A percentile compares a stretch with the other conserved stretches of the same genome.
Evolutionary conservation across 2,797 vertebrate species (phyloP).

Genomic region (Dicrostonyx torquatus): DNA sequence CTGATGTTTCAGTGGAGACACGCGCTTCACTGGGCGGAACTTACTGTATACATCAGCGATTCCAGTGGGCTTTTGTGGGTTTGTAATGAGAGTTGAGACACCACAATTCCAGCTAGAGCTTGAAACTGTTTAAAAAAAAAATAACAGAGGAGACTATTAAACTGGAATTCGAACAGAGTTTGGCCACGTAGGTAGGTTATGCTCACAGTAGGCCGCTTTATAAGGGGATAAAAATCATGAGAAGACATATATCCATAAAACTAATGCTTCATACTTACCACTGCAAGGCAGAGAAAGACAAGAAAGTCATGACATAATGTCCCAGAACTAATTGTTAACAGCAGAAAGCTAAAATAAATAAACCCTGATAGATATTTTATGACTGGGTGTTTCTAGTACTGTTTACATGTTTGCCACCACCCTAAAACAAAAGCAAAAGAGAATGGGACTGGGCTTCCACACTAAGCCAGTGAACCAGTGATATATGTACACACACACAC

Average conservation of each 20-base stretch:
- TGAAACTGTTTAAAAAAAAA: constrained; percentile 88
- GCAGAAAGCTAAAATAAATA: background rate
- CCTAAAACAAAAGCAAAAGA: background rate
- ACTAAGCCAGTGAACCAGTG: background rate
- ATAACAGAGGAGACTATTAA: constrained; percentile 38
- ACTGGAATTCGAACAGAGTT: background rate
- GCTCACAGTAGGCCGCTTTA: background rate
- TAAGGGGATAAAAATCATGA: background rate
- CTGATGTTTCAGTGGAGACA: constrained; percentile 97
- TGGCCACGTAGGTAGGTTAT: background rate
- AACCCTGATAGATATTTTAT: background rate
- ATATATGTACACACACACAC: too few species aligned
- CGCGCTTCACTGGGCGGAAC: constrained; percentile 96
- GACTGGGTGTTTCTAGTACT: background rate
- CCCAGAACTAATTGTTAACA: background rate
- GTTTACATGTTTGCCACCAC: background rate
- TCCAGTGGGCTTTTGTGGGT: constrained; percentile 93
- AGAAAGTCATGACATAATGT: background rate
- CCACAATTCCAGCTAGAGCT: constrained; percentile 93
- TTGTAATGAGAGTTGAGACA: constrained; percentile 89
- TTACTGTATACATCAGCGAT: constrained; percentile 96
- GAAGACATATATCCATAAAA: background rate
- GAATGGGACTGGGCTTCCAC: background rate
- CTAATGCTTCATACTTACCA: background rate
- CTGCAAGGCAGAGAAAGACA: background rate